Evolutionary conservation across 2,888 invertebrate genomes (phyloP).

Genomic region (Coenonympha arcania): DNA sequence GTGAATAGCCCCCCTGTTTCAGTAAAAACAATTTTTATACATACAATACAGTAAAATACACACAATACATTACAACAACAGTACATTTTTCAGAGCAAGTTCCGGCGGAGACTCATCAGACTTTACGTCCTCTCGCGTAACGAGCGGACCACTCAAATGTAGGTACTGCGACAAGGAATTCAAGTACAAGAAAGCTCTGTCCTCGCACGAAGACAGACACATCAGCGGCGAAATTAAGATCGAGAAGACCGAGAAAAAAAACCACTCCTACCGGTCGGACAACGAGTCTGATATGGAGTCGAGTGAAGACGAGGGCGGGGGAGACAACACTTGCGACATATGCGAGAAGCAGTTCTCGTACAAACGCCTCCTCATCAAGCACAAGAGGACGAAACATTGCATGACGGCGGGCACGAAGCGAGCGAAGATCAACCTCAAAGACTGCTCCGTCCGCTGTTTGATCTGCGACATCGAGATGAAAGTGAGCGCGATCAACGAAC

Average conservation of each 20-base stretch:
- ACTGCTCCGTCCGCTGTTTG: conserved; percentile 61
- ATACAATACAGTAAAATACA: too few relatives aligned
- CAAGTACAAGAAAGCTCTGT: conserved; percentile 55
- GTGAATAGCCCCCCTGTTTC: too few relatives aligned
- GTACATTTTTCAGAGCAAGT: conserved; percentile 44
- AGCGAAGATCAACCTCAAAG: conserved; percentile 58
- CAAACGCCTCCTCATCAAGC: conserved; percentile 55
- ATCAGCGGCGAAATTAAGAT: conserved; percentile 35
- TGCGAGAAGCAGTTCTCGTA: conserved; percentile 69
- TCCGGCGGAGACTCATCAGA: conserved; percentile 48
- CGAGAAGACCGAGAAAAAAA: conserved; percentile 42
- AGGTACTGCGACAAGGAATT: conserved; percentile 55
- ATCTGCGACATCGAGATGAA: conserved; percentile 67
- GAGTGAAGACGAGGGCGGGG: conserved; percentile 57
- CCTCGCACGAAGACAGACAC: conserved; percentile 42
- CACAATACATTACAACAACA: too few relatives aligned
- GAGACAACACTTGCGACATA: conserved; percentile 64
- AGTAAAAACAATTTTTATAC: too few relatives aligned
- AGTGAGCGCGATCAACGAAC: conserved; percentile 58
- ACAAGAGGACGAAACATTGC: conserved; percentile 63
- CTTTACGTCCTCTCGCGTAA: conserved; percentile 27
- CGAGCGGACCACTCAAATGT: conserved; percentile 42
- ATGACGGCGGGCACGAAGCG: conserved; percentile 61
- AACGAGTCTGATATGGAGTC: conserved; percentile 52
- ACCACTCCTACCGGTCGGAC: conserved; percentile 31